These are phyloP conservation scores for Pseudomyrmex flavicornis DNA, from an alignment of 1,140 invertebrate genomes.

Conservation along the genomic window DNA sequence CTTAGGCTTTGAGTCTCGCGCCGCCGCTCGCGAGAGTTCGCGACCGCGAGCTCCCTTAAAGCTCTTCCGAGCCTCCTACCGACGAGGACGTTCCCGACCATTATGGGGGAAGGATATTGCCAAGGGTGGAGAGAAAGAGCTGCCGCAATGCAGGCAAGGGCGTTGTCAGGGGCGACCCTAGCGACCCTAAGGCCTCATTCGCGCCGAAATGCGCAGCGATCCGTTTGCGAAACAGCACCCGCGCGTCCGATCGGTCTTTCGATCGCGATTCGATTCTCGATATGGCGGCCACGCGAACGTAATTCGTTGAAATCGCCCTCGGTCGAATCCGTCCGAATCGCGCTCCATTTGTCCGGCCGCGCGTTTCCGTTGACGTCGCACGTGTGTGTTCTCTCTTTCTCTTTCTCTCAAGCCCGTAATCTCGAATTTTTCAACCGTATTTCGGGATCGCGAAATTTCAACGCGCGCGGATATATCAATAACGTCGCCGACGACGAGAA, in stretches of 20 bases:
- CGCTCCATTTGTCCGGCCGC: conserved; percentile 19
- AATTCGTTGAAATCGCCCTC: not conserved
- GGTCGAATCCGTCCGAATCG: not conserved
- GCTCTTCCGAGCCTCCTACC: not conserved
- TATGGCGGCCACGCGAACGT: not conserved
- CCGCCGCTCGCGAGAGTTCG: not conserved
- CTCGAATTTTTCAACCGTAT: not conserved
- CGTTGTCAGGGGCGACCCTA: conserved; percentile 84
- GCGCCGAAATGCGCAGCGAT: conserved; percentile 60
- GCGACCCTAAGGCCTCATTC: conserved; percentile 78
- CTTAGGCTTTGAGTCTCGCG: not conserved
- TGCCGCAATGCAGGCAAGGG: conserved; percentile 84
- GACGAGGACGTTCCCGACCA: conserved; percentile 28
- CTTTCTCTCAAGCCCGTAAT: too few species aligned
- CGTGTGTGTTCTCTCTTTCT: not conserved
- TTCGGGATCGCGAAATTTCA: too few species aligned
- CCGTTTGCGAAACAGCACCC: conserved; percentile 56
- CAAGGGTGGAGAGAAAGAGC: conserved; percentile 56
- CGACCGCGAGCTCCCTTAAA: not conserved
- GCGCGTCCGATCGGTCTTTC: conserved; percentile 59
- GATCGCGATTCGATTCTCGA: conserved; percentile 39
- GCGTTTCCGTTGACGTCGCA: not conserved
- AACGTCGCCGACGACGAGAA: not conserved
- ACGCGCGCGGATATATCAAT: not conserved
- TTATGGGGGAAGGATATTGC: conserved; percentile 69